Base-by-base conservation (phyloP, 2,888 invertebrate species). In the Drosophila multiciliata region DNA sequence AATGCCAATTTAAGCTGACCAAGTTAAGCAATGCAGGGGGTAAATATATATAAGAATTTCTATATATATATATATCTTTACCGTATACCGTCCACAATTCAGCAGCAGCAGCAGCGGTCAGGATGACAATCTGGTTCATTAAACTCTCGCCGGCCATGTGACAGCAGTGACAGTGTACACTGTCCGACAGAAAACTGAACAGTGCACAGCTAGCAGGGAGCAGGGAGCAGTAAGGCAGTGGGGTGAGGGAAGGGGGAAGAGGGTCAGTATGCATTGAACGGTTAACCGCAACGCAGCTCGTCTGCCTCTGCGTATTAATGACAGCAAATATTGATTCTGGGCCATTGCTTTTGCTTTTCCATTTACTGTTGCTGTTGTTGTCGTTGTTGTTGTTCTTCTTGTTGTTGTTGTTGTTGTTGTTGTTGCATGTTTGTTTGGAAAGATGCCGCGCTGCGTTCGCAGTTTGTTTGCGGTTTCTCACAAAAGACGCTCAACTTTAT, bases 301-400 rank as follows among this genome's bases (percentile, higher is more conserved):
- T 45, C 48, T 49, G 73, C 60, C 60, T 48, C 42, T 36, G 58
- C 58, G 66, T 75, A 72, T 72, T 72, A 72, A 75, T 77, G 72
- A 73, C 72, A 63, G 77, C 57, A 76, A 77, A 78, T 76, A 76
- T 76, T 76, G 78, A 77, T 76, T 67, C 65, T 79, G 63, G 48
- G 35, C n/a, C 33, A 50, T 26, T 68, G 53, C 17, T 68, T 42
- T 33, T 77, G 65, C 36, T 42, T 15, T 15, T 15, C 15, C 38
- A 62, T 54, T 33, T 63, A 42, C 32, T 49, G 17, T 9, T 50
- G 50, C 3, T 50, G 32, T 7, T 36, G 15, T 36, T 33, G 64
- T 23, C 65, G 70, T 33, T 42, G 17, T 8, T 15, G 20, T 9
- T 2, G 17, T 40, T 40, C 5, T 1, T 40, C n/a, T 9, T n/a